Conservation (phyloP, 2,888 invertebrate species). For the Gandaritis pyraliata region DNA sequence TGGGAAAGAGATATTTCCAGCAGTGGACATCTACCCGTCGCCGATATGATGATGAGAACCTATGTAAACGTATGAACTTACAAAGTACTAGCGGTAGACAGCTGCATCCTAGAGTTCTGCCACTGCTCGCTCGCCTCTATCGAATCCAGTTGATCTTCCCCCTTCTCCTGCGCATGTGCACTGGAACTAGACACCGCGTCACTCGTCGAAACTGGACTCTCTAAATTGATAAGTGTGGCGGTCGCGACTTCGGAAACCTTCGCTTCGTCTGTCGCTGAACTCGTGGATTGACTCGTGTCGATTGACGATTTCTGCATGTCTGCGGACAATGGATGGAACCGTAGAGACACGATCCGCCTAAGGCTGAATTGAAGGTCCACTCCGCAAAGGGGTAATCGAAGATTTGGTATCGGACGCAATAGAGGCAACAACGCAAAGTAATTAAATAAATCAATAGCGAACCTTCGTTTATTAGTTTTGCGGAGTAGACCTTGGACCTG, state of each 20-base stretch:
- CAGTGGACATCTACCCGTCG: too few relatives aligned
- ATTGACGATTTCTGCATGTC: constrained; percentile 67
- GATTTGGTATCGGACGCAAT: too few relatives aligned
- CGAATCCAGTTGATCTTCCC: constrained; percentile 75
- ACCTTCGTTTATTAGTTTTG: too few relatives aligned
- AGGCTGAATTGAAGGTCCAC: neutral
- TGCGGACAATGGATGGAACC: constrained; percentile 42
- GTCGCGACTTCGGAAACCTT: constrained; percentile 70
- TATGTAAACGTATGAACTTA: constrained; percentile 52
- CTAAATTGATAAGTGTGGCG: constrained; percentile 74
- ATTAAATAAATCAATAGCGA: too few relatives aligned
- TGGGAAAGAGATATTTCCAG: too few relatives aligned
- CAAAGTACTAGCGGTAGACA: constrained; percentile 69
- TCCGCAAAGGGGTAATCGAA: too few relatives aligned
- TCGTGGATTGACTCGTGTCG: constrained; percentile 75
- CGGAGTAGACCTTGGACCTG: too few relatives aligned
- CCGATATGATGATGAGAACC: too few relatives aligned
- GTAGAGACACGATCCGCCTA: constrained; percentile 15
- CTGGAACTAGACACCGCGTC: constrained; percentile 52
- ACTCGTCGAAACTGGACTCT: constrained; percentile 67
- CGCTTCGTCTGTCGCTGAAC: constrained; percentile 69
- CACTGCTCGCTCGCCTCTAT: constrained; percentile 76
- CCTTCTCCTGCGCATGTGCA: constrained; percentile 43
- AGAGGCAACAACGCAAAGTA: too few relatives aligned
- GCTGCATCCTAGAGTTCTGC: constrained; percentile 69